Percentiles rank a stretch among this genome's conserved stretches.
These are phyloP conservation scores for Sciaenops ocellatus DNA, from an alignment of 2,797 vertebrate genomes.

Conservation along the genomic window DNA sequence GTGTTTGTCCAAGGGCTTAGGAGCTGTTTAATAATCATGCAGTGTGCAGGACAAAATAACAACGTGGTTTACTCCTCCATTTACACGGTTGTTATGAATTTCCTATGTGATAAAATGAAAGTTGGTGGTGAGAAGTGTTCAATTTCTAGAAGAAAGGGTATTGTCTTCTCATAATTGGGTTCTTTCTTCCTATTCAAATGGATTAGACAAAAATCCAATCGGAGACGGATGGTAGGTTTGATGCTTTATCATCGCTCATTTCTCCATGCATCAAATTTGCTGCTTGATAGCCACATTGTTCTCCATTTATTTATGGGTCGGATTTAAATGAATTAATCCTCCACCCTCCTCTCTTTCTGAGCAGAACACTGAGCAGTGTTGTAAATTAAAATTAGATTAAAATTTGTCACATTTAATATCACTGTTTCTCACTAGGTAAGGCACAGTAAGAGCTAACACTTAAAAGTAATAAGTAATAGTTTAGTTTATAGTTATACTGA, in stretches of 20 bases:
- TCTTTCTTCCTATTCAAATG: conserved; percentile 50
- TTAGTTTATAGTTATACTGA: not conserved
- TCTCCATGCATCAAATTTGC: conserved; percentile 52
- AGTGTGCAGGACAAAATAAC: conserved; percentile 20
- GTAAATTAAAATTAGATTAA: conserved; percentile 36
- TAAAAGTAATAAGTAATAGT: not conserved
- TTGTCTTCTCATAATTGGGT: conserved; percentile 61
- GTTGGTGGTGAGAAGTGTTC: conserved; percentile 45
- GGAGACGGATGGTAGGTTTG: conserved; percentile 51
- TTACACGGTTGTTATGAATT: conserved; percentile 43
- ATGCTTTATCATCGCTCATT: conserved; percentile 51
- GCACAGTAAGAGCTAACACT: not conserved
- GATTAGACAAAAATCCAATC: conserved; percentile 62
- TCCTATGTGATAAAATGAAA: conserved; percentile 37
- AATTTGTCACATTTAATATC: conserved; percentile 8
- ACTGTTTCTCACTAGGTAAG: not conserved
- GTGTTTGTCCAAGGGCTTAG: conserved; percentile 7
- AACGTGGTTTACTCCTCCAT: conserved; percentile 18
- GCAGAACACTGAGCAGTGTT: conserved; percentile 21
- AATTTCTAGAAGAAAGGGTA: conserved; percentile 47
- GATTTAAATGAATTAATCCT: conserved; percentile 51
- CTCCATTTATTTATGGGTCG: conserved; percentile 48
- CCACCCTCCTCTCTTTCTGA: not conserved
- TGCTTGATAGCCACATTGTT: conserved; percentile 56
- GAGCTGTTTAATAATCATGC: not conserved